Percentiles rank a stretch among this genome's conserved stretches.
Conservation (phyloP, 2,797 vertebrate species). For the Sorex maritimensis region DNA sequence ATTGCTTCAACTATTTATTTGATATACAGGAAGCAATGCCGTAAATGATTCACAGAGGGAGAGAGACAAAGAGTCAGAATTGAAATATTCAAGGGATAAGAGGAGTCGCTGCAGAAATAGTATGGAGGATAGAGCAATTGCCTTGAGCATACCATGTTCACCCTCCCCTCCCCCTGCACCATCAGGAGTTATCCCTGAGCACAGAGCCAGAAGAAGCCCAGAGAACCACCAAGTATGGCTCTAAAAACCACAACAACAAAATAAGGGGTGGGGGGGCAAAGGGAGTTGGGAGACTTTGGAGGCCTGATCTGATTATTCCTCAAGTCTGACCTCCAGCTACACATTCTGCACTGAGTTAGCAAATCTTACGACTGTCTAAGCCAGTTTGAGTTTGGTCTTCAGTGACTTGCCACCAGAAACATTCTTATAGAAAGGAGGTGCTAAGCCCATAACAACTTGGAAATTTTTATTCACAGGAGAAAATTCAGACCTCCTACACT, state of each 20-base stretch:
- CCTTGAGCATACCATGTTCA: no score
- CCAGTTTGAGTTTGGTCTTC: neutral
- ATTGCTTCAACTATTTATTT: conserved; percentile 7
- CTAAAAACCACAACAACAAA: no score
- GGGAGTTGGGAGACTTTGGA: neutral
- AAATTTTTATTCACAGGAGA: conserved; percentile 45
- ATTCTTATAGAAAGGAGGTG: neutral
- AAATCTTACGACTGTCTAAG: conserved; percentile 35
- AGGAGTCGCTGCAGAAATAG: neutral
- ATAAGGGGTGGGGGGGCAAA: no score
- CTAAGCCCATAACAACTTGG: neutral
- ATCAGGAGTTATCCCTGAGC: no score
- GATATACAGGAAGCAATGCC: conserved; percentile 27
- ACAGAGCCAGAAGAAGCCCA: no score
- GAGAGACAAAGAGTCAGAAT: neutral
- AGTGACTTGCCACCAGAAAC: conserved; percentile 44
- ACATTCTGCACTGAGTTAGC: neutral
- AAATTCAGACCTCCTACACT: conserved; percentile 28
- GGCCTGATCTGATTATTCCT: conserved; percentile 20
- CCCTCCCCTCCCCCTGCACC: no score
- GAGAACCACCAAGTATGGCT: no score
- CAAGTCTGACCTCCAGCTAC: neutral
- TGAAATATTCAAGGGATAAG: conserved; percentile 4
- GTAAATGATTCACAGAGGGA: conserved; percentile 28
- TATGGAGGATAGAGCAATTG: no score